Evolutionary conservation across 1,140 invertebrate genomes (phyloP).

Genomic region (Oryzaephilus surinamensis): DNA sequence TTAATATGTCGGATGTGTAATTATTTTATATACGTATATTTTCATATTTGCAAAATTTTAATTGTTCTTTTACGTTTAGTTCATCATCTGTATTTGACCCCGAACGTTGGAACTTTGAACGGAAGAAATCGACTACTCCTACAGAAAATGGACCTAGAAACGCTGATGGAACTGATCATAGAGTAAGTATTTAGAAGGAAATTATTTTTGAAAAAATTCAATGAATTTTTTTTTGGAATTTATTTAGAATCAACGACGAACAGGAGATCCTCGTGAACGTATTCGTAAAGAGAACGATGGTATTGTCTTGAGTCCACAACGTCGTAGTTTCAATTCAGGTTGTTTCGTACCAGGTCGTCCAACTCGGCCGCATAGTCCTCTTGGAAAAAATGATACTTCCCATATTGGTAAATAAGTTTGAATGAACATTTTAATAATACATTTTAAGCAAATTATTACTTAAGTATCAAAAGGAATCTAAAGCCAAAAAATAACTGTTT

Average conservation of each 20-base stretch:
- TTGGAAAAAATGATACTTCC: constrained; percentile 9
- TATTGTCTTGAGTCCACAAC: constrained; percentile 71
- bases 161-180: constrained; percentile 23
- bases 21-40: constrained; percentile 12
- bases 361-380: constrained; percentile 40
- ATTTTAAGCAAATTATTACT: too few relatives aligned
- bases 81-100: constrained; percentile 49
- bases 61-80: constrained; percentile 27
- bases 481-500: too few relatives aligned
- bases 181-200: constrained; percentile 8
- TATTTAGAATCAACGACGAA: constrained; percentile 44
- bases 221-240: constrained; percentile 3
- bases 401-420: too few relatives aligned
- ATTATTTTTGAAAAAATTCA: background rate
- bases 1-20: constrained; percentile 23
- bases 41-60: background rate
- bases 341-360: constrained; percentile 52
- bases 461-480: too few relatives aligned
- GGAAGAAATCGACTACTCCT: constrained; percentile 43
- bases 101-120: constrained; percentile 46
- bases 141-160: constrained; percentile 35
- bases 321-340: constrained; percentile 72
- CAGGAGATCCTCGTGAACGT: constrained; percentile 65
- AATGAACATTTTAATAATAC: too few relatives aligned
- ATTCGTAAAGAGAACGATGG: constrained; percentile 73